Percentiles rank a stretch among this genome's conserved stretches.
Conservation (phyloP, 2,797 vertebrate genomes). For the Triplophysa bombifrons region DNA sequence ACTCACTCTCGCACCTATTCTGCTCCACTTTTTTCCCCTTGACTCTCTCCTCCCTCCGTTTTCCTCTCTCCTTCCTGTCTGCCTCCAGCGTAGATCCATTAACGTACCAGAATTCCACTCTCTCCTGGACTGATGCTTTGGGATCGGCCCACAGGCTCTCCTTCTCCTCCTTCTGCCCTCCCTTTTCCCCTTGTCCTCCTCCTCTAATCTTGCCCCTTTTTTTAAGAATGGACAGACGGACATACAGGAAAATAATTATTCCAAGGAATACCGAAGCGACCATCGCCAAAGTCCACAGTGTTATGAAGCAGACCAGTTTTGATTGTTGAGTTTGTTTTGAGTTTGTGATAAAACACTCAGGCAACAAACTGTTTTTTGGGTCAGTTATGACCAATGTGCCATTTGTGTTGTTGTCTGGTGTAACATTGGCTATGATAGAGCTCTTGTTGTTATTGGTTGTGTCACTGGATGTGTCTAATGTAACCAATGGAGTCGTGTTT, state of each 20-base stretch:
- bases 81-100: constrained; percentile 46
- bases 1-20: constrained; percentile 39
- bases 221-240: constrained; percentile 53
- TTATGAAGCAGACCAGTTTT: constrained; percentile 58
- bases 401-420: not conserved
- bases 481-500: not conserved
- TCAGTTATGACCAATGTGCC: not conserved
- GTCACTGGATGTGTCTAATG: not conserved
- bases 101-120: constrained; percentile 66
- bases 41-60: not conserved
- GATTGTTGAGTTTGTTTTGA: not conserved
- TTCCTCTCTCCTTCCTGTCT: constrained; percentile 27
- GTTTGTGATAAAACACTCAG: not conserved
- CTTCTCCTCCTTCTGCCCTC: constrained; percentile 1
- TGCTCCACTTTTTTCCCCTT: constrained; percentile 5
- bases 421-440: not conserved
- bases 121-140: constrained; percentile 54
- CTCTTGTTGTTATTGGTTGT: constrained; percentile 23
- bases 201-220: constrained; percentile 4
- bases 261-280: constrained; percentile 59
- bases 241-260: constrained; percentile 60
- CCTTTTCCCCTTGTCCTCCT: not conserved
- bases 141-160: constrained; percentile 57
- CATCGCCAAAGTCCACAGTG: constrained; percentile 59
- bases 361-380: not conserved